These are phyloP conservation scores for Rhinichthys klamathensis DNA, from an alignment of 2,113 vertebrate genomes.

Conservation along the genomic window DNA sequence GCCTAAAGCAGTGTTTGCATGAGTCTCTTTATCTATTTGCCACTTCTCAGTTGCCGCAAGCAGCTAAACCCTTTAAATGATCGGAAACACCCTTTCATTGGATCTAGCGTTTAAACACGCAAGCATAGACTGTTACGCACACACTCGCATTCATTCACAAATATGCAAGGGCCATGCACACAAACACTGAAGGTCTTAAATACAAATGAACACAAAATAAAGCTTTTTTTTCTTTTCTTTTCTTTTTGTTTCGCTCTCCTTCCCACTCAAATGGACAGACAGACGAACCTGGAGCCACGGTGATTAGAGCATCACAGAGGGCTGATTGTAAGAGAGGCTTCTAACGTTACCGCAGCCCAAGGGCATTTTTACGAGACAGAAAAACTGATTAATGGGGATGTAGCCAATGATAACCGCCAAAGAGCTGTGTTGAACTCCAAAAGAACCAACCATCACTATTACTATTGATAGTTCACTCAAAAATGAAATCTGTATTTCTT, in stretches of 20 bases:
- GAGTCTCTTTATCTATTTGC: constrained; percentile 32
- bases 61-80: constrained; percentile 19
- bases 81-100: constrained; percentile 23
- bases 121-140: constrained; percentile 35
- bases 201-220: constrained; percentile 7
- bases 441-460: neutral
- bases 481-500: neutral
- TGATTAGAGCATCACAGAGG: constrained; percentile 25
- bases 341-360: neutral
- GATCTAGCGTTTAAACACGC: constrained; percentile 4
- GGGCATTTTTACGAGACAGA: constrained; percentile 6
- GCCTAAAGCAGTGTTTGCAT: neutral
- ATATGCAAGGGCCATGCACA: neutral
- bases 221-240: neutral
- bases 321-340: constrained; percentile 40
- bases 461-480: neutral
- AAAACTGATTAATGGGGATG: constrained; percentile 5
- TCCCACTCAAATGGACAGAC: neutral
- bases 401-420: neutral
- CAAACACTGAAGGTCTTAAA: constrained; percentile 22
- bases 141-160: constrained; percentile 1
- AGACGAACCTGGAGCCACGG: constrained; percentile 13
- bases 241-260: neutral
- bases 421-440: neutral
- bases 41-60: constrained; percentile 41